Percentiles rank a stretch among this genome's conserved stretches.
Conservation (phyloP, 2,113 vertebrate species). For the Tragelaphus strepsiceros region DNA sequence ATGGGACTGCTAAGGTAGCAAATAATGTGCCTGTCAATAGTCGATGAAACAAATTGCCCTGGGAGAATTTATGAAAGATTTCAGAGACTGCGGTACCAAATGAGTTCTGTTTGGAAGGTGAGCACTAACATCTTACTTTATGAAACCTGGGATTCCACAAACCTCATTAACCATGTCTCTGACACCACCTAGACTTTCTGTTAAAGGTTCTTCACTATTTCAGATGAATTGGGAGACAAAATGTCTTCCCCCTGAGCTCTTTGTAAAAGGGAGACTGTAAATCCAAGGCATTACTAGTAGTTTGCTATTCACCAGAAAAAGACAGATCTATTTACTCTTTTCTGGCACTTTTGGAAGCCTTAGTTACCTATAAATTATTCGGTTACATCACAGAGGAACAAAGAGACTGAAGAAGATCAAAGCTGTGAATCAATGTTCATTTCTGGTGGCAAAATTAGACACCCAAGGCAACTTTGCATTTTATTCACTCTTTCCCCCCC, state of each 20-base stretch:
- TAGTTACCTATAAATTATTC: slow-evolving; percentile 33
- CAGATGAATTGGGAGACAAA: slow-evolving; percentile 15
- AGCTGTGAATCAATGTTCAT: background rate
- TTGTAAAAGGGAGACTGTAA: slow-evolving; percentile 46
- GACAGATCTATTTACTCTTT: slow-evolving; percentile 34
- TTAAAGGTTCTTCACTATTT: slow-evolving; percentile 20
- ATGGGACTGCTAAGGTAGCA: background rate
- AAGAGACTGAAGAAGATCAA: background rate
- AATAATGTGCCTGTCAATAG: background rate
- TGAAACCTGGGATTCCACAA: background rate
- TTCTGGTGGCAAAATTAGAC: background rate
- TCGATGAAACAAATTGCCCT: background rate
- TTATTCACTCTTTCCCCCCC: background rate
- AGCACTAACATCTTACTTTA: background rate
- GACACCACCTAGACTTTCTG: background rate
- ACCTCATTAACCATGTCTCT: slow-evolving; percentile 6
- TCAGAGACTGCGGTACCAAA: background rate
- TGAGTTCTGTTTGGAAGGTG: background rate
- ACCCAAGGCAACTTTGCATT: background rate
- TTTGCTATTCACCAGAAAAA: slow-evolving; percentile 20
- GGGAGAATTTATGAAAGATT: background rate
- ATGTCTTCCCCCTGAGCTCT: slow-evolving; percentile 12
- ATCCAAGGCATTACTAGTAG: slow-evolving; percentile 13
- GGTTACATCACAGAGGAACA: slow-evolving; percentile 6
- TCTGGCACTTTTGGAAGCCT: background rate